These are phyloP conservation scores for Otolemur crassicaudatus DNA, from an alignment of 2,797 vertebrate species.

Conservation along the genomic window DNA sequence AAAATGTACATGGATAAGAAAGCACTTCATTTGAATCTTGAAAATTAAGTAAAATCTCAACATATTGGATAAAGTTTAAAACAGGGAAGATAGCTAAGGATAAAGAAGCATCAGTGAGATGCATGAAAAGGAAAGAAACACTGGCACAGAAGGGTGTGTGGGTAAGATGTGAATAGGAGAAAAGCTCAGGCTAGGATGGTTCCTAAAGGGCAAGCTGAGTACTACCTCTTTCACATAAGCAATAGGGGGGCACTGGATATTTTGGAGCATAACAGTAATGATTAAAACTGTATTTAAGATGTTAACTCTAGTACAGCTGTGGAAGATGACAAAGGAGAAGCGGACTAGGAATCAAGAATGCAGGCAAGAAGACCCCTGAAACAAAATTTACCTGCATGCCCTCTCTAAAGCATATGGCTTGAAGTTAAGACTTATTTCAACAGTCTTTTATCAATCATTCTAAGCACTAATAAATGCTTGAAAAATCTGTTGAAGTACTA, in stretches of 20 bases:
- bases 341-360: neutral
- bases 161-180: neutral
- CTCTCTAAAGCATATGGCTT: neutral
- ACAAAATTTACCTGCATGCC: neutral
- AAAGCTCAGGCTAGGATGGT: neutral
- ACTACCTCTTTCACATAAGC: neutral
- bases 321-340: neutral
- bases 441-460: neutral
- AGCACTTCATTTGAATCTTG: neutral
- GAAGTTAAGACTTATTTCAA: neutral
- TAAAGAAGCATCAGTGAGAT: neutral
- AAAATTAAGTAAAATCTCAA: conserved; percentile 10
- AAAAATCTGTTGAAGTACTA: conserved; percentile 6
- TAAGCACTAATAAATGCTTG: neutral
- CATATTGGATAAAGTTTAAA: neutral
- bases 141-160: neutral
- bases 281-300: neutral
- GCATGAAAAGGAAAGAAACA: neutral
- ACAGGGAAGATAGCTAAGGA: neutral
- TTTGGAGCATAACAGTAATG: neutral
- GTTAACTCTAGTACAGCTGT: neutral
- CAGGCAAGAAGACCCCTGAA: neutral
- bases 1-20: neutral
- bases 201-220: neutral
- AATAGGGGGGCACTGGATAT: neutral